These are phyloP conservation scores for Drosophila rhopaloa DNA, from an alignment of 1,140 invertebrate genomes.

Conservation along the genomic window DNA sequence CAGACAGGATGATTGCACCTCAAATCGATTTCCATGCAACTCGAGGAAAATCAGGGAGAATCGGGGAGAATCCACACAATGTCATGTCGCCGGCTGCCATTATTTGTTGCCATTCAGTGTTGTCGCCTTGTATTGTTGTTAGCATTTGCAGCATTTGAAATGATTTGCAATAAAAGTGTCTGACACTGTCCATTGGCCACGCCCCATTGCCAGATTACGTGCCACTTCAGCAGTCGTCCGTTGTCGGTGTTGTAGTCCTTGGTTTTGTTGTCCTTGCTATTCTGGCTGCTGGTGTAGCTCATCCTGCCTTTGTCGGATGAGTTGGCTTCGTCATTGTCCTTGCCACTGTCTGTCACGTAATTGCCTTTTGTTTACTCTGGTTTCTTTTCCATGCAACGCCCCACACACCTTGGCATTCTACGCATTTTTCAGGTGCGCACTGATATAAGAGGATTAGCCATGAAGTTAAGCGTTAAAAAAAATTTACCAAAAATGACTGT, in stretches of 20 bases:
- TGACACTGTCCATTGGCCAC: constrained; percentile 72
- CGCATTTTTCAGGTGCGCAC: constrained; percentile 15
- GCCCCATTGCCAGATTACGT: constrained; percentile 78
- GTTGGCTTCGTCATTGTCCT: constrained; percentile 56
- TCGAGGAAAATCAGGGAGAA: not conserved
- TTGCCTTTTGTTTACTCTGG: constrained; percentile 72
- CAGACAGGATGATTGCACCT: constrained; percentile 43
- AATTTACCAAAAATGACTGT: too few species aligned
- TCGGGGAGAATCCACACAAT: constrained; percentile 40
- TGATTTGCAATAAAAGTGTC: constrained; percentile 82
- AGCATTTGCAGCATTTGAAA: constrained; percentile 81
- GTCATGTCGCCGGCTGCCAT: constrained; percentile 59
- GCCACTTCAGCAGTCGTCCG: constrained; percentile 45
- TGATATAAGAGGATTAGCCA: too few species aligned
- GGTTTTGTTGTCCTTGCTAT: not conserved
- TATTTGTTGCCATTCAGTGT: constrained; percentile 45
- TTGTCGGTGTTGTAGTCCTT: constrained; percentile 20
- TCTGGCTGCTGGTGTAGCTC: constrained; percentile 41
- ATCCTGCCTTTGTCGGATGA: constrained; percentile 41
- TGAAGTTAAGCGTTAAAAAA: too few species aligned
- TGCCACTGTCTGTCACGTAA: constrained; percentile 74
- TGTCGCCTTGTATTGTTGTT: constrained; percentile 53
- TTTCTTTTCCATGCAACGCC: constrained; percentile 28
- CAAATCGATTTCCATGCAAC: constrained; percentile 51
- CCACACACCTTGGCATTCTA: constrained; percentile 30